Evolutionary conservation across 1,140 invertebrate genomes (phyloP).

Genomic region (Drosophila funebris): DNA sequence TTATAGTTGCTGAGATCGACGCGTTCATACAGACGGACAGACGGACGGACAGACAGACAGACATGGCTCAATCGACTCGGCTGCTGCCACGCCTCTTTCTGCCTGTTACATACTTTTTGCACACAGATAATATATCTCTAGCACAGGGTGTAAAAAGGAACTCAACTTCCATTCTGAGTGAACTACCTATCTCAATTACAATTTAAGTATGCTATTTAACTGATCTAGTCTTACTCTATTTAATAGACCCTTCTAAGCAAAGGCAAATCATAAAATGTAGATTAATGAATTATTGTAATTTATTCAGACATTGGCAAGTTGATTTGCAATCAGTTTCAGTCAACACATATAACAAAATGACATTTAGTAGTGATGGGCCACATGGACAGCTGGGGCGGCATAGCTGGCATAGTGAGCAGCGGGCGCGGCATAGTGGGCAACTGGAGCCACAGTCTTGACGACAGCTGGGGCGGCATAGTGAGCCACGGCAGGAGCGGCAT

Average conservation of each 20-base stretch:
- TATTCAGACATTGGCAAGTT: constrained; percentile 26
- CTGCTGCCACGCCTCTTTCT: no score
- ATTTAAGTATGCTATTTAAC: no score
- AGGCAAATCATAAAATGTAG: background rate
- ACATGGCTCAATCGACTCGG: no score
- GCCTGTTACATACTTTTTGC: no score
- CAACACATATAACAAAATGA: constrained; percentile 52
- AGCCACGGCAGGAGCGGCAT: constrained; percentile 26
- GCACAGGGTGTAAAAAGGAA: no score
- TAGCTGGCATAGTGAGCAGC: constrained; percentile 43
- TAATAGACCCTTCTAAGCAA: background rate
- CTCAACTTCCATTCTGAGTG: no score
- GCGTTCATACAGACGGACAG: no score
- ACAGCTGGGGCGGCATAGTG: constrained; percentile 36
- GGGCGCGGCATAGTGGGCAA: constrained; percentile 54
- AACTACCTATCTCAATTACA: no score
- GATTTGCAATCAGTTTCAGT: constrained; percentile 37
- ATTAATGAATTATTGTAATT: constrained; percentile 25
- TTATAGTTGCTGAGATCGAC: no score
- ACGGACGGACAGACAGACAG: no score
- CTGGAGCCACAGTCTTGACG: constrained; percentile 34
- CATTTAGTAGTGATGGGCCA: constrained; percentile 52
- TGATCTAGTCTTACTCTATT: no score
- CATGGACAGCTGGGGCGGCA: constrained; percentile 41
- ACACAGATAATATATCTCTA: no score